phyloP scores from a whole-genome alignment of 2,888 invertebrate species.

The Hypsopygia costalis region DNA sequence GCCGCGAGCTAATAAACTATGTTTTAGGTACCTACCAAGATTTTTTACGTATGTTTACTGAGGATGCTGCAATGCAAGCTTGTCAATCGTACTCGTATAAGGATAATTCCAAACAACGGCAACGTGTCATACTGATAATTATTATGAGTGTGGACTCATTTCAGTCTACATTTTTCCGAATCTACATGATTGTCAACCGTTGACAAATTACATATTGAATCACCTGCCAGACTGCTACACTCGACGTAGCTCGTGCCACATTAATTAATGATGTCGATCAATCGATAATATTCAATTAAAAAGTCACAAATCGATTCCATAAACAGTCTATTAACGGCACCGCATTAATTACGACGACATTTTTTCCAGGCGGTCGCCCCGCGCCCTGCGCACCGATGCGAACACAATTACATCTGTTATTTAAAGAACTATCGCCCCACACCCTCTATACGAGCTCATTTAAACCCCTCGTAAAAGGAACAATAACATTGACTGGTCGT shows the following conservation, averaged over 20 bases:
- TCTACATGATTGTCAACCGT: too few relatives aligned
- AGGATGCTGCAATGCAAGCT: too few relatives aligned
- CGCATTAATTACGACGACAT: conserved; percentile 4
- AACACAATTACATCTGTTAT: conserved; percentile 69
- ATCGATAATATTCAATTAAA: conserved; percentile 12
- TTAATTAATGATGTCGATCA: conserved; percentile 9
- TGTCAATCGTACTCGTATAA: too few relatives aligned
- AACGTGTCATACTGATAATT: too few relatives aligned
- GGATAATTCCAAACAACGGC: too few relatives aligned
- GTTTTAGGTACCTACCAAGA: too few relatives aligned
- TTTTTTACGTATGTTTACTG: too few relatives aligned
- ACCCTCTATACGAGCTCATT: conserved; percentile 35
- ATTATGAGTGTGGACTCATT: too few relatives aligned
- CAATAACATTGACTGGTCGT: conserved; percentile 38
- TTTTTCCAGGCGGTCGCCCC: conserved; percentile 30
- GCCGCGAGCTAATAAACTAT: too few relatives aligned
- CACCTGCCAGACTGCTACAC: conserved; percentile 11
- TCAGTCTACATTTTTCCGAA: too few relatives aligned
- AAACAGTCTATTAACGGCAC: conserved; percentile 11
- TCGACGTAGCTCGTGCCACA: conserved; percentile 2
- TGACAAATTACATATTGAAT: not conserved
- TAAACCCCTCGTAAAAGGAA: conserved; percentile 27
- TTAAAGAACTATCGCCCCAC: conserved; percentile 40
- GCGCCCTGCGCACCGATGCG: conserved; percentile 36
- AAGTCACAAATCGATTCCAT: conserved; percentile 11